A percentile compares a stretch with the other conserved stretches of the same genome.
Conservation (phyloP, 2,888 invertebrate species). For the Adelognathus sp. region DNA sequence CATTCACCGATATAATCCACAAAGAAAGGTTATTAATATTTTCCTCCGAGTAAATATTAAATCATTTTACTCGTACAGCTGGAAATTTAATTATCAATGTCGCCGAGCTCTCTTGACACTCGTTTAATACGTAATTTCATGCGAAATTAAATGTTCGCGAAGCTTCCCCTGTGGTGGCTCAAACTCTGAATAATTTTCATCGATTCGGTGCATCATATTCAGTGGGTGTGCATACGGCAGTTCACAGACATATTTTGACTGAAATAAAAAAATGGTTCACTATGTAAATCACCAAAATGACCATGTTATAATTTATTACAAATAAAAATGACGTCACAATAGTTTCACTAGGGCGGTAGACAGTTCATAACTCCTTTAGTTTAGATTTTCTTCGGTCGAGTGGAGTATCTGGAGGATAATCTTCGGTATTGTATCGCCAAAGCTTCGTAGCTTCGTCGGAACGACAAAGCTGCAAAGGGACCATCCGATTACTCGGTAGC, state of each 20-base stretch:
- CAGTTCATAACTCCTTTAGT: too few species aligned
- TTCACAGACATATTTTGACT: not conserved
- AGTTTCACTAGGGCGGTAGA: too few species aligned
- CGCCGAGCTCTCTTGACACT: slow-evolving; percentile 21
- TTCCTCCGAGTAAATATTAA: slow-evolving; percentile 10
- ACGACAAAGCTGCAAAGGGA: too few species aligned
- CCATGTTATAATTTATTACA: too few species aligned
- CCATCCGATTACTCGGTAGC: too few species aligned
- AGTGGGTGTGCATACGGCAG: not conserved
- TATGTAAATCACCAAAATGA: not conserved
- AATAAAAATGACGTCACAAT: too few species aligned
- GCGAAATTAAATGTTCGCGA: slow-evolving; percentile 15
- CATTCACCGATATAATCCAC: not conserved
- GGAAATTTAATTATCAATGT: slow-evolving; percentile 42
- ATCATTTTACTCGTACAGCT: not conserved
- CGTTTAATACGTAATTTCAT: slow-evolving; percentile 33
- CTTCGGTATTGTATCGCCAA: too few species aligned
- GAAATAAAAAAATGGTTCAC: too few species aligned
- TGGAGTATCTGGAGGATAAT: too few species aligned
- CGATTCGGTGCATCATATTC: slow-evolving; percentile 20
- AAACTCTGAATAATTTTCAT: slow-evolving; percentile 25
- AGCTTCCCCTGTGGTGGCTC: not conserved
- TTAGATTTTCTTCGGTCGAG: too few species aligned
- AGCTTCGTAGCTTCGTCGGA: too few species aligned
- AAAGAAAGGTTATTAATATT: not conserved